phyloP scores from a whole-genome alignment of 1,140 invertebrate genomes.

The Aphelinus certus region DNA sequence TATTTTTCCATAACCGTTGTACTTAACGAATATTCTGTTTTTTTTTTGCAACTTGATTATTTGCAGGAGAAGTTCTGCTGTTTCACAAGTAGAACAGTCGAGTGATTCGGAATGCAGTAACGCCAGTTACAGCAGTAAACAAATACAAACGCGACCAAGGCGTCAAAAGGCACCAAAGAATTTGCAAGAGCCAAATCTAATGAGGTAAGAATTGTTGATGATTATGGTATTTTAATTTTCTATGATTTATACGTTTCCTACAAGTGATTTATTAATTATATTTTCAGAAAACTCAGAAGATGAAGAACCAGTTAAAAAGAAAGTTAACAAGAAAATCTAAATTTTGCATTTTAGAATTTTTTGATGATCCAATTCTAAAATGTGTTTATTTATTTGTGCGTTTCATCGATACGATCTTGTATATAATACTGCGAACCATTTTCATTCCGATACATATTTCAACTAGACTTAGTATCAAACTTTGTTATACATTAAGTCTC shows the following conservation, averaged over 20 bases:
- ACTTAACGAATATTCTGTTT: neutral
- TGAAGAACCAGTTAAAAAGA: neutral
- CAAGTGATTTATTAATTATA: constrained; percentile 5
- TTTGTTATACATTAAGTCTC: constrained; percentile 1
- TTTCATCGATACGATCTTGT: constrained; percentile 15
- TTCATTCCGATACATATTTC: constrained; percentile 6
- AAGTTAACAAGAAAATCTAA: no score
- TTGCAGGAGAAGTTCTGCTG: constrained; percentile 1
- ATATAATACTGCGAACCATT: constrained; percentile 26
- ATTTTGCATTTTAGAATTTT: neutral
- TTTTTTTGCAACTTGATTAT: neutral
- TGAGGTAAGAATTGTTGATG: constrained; percentile 41
- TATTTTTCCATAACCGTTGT: neutral
- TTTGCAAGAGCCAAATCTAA: constrained; percentile 50
- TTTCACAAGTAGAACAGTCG: constrained; percentile 18
- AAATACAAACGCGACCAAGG: constrained; percentile 43
- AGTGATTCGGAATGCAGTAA: constrained; percentile 49
- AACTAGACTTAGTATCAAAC: constrained; percentile 15
- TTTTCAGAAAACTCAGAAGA: constrained; percentile 42
- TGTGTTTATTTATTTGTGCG: constrained; percentile 5
- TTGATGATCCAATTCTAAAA: neutral
- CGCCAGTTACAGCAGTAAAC: constrained; percentile 34
- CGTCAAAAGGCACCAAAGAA: constrained; percentile 49
- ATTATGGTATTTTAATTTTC: constrained; percentile 4
- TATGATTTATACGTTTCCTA: neutral